Base-by-base conservation (phyloP, 2,888 invertebrate genomes). In the Epinotia nisella region DNA sequence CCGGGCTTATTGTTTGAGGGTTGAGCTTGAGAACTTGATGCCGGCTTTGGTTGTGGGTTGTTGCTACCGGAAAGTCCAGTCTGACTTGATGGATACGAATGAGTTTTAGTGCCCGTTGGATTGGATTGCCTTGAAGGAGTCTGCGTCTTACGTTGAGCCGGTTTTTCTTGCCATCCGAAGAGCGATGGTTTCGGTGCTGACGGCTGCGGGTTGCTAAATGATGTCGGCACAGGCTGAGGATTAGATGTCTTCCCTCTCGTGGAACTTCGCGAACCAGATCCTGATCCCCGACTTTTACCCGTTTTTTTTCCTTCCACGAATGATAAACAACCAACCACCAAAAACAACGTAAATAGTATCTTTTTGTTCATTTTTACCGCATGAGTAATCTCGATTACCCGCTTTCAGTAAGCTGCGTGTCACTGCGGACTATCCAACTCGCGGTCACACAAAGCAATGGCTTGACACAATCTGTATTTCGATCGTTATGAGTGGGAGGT, bases 141-240 rank as follows among this genome's bases (percentile, higher is more conserved):
- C 75, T 87, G 86, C 2, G 66, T 66, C 21, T 85, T 82, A 75
- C 86, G 86, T 75, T 85, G 87, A 17, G 83, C 84, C 41, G 90
- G 78, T 80, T 85, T 86, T 82, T 91, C 89, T 81, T 93, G 92
- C 93, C 93, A 93, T 75, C 89, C 92, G 78, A 80, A 90, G 17
- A 91, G 78, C 49, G 91, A 86, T 11, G 91, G 91, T 56, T 84
- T 83, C 4, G 79, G 79, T 7, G 81, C 83, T 29, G 83, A 76
- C 24, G 87, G 82, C 81, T 91, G 92, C 49, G 91, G 87, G 77
- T 87, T 83, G 76, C 90, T 90, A 15, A 91, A 83, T 0, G 93
- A 91, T 59, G 93, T 92, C 13, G 93, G 92, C 56, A 80, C 87
- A 21, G 92, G 92, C 71, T 88, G 87, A 62, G 90, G 83, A 70